A percentile compares a stretch with the other conserved stretches of the same genome.
Conservation (phyloP, 2,888 invertebrate species). For the Nesidiocoris tenuis region DNA sequence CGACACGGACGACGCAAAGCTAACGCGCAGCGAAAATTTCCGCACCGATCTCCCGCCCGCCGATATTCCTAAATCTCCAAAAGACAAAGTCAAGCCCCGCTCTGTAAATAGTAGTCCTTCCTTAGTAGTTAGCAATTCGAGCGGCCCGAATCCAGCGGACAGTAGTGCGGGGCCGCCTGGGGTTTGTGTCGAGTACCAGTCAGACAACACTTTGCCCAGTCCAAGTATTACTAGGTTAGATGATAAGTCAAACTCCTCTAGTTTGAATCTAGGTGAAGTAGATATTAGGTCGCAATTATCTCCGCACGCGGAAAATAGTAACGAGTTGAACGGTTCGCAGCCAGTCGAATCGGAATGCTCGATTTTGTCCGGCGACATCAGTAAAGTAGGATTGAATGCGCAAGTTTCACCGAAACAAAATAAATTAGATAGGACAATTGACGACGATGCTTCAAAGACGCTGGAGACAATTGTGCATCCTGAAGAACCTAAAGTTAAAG, state of each 20-base stretch:
- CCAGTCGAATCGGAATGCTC: background rate
- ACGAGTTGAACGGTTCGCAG: slow-evolving; percentile 2
- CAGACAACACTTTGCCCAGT: slow-evolving; percentile 25
- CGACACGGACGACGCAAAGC: slow-evolving; percentile 50
- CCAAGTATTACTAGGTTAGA: slow-evolving; percentile 11
- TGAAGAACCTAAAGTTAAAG: too few relatives aligned
- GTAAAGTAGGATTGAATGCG: slow-evolving; percentile 9
- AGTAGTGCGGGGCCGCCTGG: slow-evolving; percentile 25
- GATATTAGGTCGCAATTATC: slow-evolving; percentile 8
- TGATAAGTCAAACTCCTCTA: slow-evolving; percentile 15
- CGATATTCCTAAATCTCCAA: slow-evolving; percentile 41
- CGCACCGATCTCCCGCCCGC: slow-evolving; percentile 35
- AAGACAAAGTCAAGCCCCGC: slow-evolving; percentile 35
- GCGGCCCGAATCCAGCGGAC: slow-evolving; percentile 21
- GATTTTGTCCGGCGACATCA: background rate
- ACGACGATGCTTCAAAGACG: background rate
- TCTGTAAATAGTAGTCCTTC: slow-evolving; percentile 44
- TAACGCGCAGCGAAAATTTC: slow-evolving; percentile 38
- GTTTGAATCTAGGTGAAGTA: slow-evolving; percentile 18
- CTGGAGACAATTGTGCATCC: too few relatives aligned
- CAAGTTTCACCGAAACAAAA: slow-evolving; percentile 16
- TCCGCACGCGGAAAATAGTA: slow-evolving; percentile 7
- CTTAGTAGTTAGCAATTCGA: slow-evolving; percentile 5
- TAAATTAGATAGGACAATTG: slow-evolving; percentile 9
- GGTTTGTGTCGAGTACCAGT: slow-evolving; percentile 37